A percentile compares a stretch with the other conserved stretches of the same genome.
These are phyloP conservation scores for Aldabrachelys gigantea DNA, from an alignment of 2,113 vertebrate species.

Conservation along the genomic window DNA sequence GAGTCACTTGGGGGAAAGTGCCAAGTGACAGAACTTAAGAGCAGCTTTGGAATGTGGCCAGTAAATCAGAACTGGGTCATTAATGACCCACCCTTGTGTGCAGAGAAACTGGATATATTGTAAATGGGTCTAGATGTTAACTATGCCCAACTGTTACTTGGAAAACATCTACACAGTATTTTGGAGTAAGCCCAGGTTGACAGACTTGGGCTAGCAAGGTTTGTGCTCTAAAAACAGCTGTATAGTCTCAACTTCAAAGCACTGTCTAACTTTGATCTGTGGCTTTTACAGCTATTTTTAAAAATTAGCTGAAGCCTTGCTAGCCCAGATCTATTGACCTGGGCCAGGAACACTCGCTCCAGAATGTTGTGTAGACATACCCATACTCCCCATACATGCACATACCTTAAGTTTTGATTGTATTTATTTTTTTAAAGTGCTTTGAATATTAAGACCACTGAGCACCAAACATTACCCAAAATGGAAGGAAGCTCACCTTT, in stretches of 20 bases:
- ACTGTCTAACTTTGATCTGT: too few relatives aligned
- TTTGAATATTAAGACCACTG: neutral
- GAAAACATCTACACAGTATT: too few relatives aligned
- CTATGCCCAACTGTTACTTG: too few relatives aligned
- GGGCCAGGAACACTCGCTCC: neutral
- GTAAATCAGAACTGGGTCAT: neutral
- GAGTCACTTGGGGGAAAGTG: too few relatives aligned
- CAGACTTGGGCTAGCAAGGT: neutral
- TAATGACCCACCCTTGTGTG: neutral
- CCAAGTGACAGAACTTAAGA: neutral
- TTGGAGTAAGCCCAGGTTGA: neutral
- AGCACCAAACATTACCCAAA: neutral
- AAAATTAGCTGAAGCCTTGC: too few relatives aligned
- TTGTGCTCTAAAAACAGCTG: neutral
- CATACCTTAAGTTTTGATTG: neutral
- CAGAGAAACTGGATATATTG: neutral
- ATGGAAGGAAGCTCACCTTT: slow-evolving; percentile 79
- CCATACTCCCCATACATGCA: neutral
- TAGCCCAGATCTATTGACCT: neutral
- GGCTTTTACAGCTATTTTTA: too few relatives aligned
- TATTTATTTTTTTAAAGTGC: neutral
- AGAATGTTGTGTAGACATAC: neutral
- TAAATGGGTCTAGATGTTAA: neutral
- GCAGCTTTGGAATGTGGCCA: neutral
- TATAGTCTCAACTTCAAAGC: neutral